Evolutionary conservation across 2,113 vertebrate species (phyloP), one percentile per base, ranked within the genome.

Genomic region (Mormyrus lacerda): DNA sequence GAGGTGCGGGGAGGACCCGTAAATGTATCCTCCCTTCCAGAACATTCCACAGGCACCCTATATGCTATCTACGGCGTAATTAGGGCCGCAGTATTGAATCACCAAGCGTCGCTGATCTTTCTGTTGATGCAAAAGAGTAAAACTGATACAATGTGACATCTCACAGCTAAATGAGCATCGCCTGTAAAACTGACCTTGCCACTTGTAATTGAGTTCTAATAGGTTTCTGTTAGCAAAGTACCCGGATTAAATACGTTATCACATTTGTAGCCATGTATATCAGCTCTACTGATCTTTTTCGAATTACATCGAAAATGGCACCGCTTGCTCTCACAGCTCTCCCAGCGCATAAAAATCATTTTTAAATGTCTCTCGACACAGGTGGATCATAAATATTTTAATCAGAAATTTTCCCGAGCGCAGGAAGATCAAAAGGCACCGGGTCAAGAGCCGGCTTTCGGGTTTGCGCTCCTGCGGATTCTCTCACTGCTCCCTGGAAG

Each of bases 151-250:
- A 53, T n/a, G 47, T 87, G 85, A 27, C 85, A 55, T 53, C 83
- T 85, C 45, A 47, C n/a, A 47, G 83, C 83, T 27, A 85, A 87
- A 87, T 87, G 50, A 87, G 85, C 48, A 31, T 4, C 50, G 50
- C 10, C 83, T 47, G 47, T 51, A 87, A 87, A 87, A 87, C 48
- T 87, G 31, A 87, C 31, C 85, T 87, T 87, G 85, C 50, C 27
- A 87, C 24, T 53, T 87, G 44, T 55, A 87, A 87, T 35, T 51
- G 15, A 35, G 50, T 87, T 53, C 27, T 87, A 87, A 53, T 53
- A 42, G 85, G 50, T 17, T 87, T 55, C 50, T 31, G 50, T 53
- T 87, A 87, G 39, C 87, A 65, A 45, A 87, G 35, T 35, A 9
- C 21, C 55, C 24, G 35, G 55, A 58, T 61, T 87, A 61, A 61